Percentiles rank a stretch among this genome's conserved stretches.
These are phyloP conservation scores for Zaprionus lineosus DNA, from an alignment of 2,888 invertebrate genomes.

Conservation along the genomic window DNA sequence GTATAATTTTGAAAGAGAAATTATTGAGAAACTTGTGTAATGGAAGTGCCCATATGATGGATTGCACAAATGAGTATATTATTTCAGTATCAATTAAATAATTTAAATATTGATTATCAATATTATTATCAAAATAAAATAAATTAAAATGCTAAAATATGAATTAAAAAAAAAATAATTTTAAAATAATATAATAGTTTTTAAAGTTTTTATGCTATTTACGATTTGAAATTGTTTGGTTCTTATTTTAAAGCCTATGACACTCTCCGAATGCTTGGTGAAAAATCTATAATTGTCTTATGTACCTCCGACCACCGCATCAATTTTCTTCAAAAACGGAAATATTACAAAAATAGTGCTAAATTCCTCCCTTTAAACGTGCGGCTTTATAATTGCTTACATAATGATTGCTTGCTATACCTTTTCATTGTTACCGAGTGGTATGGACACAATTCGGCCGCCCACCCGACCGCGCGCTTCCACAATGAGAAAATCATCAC, in stretches of 20 bases:
- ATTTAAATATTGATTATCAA: no score
- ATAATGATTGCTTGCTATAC: constrained; percentile 67
- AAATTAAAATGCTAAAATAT: no score
- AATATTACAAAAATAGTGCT: constrained; percentile 15
- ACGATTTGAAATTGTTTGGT: background rate
- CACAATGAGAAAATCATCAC: constrained; percentile 90
- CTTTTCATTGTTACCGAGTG: constrained; percentile 85
- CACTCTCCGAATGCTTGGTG: no score
- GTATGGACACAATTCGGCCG: constrained; percentile 90
- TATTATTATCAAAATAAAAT: no score
- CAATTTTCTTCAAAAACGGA: constrained; percentile 15
- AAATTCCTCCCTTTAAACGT: background rate
- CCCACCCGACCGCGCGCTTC: constrained; percentile 92
- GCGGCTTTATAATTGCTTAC: constrained; percentile 44
- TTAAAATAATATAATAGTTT: no score
- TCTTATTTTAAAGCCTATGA: background rate
- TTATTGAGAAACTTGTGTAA: constrained; percentile 9
- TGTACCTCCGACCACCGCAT: constrained; percentile 10
- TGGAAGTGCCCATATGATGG: background rate
- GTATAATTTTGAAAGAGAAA: constrained; percentile 28
- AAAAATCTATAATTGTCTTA: constrained; percentile 57
- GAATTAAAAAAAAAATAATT: no score
- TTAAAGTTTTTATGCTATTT: no score
- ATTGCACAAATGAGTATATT: no score
- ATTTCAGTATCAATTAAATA: no score